These are phyloP conservation scores for Cebidichthys violaceus DNA, from an alignment of 2,113 vertebrate genomes.

Conservation along the genomic window DNA sequence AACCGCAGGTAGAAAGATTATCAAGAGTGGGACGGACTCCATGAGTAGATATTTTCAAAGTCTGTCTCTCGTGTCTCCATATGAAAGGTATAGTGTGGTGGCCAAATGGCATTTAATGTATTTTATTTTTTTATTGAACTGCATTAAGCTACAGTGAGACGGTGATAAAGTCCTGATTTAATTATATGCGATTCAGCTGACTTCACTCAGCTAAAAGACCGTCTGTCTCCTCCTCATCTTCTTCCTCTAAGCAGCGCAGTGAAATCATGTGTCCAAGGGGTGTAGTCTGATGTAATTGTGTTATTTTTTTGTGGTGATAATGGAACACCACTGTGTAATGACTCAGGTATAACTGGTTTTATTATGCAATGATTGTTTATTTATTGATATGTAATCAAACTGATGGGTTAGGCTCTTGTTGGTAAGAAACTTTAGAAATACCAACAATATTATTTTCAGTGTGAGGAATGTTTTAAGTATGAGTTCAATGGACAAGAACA, in stretches of 20 bases:
- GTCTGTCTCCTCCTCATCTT: not conserved
- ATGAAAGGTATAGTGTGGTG: not conserved
- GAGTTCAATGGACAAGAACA: not conserved
- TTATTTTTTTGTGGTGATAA: constrained; percentile 11
- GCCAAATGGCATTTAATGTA: constrained; percentile 49
- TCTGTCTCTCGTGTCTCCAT: not conserved
- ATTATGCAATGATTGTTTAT: not conserved
- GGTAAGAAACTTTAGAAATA: not conserved
- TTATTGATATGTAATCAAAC: not conserved
- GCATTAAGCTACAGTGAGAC: constrained; percentile 12
- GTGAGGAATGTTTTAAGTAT: not conserved
- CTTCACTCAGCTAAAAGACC: constrained; percentile 36
- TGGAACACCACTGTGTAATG: not conserved
- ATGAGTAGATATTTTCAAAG: not conserved
- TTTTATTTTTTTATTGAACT: constrained; percentile 11
- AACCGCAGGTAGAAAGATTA: not conserved
- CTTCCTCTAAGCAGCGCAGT: not conserved
- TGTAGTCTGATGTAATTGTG: not conserved
- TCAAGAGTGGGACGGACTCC: not conserved
- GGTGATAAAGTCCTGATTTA: constrained; percentile 40
- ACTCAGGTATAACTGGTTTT: not conserved
- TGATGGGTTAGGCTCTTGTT: no score
- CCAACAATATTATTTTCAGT: not conserved
- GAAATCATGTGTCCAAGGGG: constrained; percentile 1
- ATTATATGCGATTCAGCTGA: constrained; percentile 41